These are phyloP conservation scores for Xanthostigma xanthostigma DNA, from an alignment of 2,888 invertebrate species.

Conservation along the genomic window DNA sequence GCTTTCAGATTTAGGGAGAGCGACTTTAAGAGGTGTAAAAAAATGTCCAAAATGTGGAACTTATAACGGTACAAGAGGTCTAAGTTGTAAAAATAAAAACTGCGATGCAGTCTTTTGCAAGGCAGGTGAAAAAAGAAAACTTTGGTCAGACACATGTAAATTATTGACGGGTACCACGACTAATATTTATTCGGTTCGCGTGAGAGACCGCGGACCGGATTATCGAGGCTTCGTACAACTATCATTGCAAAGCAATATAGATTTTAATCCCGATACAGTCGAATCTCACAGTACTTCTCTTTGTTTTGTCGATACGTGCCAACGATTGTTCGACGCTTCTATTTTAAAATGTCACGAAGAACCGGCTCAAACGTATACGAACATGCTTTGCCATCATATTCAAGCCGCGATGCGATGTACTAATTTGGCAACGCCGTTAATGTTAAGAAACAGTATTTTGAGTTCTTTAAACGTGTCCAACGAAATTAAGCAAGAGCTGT, in stretches of 20 bases:
- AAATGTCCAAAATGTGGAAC: conserved; percentile 62
- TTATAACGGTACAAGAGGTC: conserved; percentile 60
- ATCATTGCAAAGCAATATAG: conserved; percentile 22
- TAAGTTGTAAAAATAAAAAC: conserved; percentile 53
- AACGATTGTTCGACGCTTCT: conserved; percentile 36
- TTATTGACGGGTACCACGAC: conserved; percentile 44
- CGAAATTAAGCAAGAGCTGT: conserved; percentile 43
- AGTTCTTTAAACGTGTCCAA: conserved; percentile 40
- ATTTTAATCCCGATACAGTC: conserved; percentile 23
- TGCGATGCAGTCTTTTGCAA: conserved; percentile 53
- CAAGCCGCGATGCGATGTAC: conserved; percentile 46
- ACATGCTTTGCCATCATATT: conserved; percentile 40
- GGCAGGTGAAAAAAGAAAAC: conserved; percentile 35
- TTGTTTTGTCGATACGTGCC: conserved; percentile 42
- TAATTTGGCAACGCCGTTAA: conserved; percentile 42
- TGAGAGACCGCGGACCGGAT: conserved; percentile 51
- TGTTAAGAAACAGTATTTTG: conserved; percentile 43
- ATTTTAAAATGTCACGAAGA: conserved; percentile 37
- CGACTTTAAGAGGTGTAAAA: conserved; percentile 53
- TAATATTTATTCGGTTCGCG: conserved; percentile 51
- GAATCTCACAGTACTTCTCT: conserved; percentile 27
- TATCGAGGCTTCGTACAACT: conserved; percentile 58
- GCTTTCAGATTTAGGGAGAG: conserved; percentile 23
- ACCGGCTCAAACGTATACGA: conserved; percentile 8
- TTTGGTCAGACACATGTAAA: conserved; percentile 47